A percentile compares a stretch with the other conserved stretches of the same genome.
Evolutionary conservation across 2,888 invertebrate genomes (phyloP).

Genomic region (Agrilus biguttatus): DNA sequence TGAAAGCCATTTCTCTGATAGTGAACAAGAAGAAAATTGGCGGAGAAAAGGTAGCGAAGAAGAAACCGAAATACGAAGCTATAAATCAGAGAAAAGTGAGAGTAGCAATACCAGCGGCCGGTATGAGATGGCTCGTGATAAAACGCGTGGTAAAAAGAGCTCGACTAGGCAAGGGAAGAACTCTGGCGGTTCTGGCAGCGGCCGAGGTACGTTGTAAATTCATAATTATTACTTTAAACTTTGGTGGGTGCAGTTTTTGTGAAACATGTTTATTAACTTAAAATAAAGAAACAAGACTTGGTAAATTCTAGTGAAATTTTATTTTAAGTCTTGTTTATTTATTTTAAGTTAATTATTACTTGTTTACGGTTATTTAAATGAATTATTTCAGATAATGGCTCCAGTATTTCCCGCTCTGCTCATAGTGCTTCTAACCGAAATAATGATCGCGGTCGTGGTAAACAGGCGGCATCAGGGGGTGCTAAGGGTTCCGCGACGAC

Average conservation of each 20-base stretch:
- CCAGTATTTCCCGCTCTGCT: constrained; percentile 8
- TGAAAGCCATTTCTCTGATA: too few relatives aligned
- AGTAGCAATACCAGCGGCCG: constrained; percentile 17
- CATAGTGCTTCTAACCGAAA: constrained; percentile 7
- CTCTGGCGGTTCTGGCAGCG: constrained; percentile 14
- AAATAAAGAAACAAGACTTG: too few relatives aligned
- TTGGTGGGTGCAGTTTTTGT: too few relatives aligned
- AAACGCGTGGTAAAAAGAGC: constrained; percentile 19
- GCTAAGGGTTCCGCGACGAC: background rate
- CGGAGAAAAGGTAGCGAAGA: constrained; percentile 35
- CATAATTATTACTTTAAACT: too few relatives aligned
- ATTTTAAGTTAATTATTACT: too few relatives aligned
- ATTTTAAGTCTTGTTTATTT: too few relatives aligned
- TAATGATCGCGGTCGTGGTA: constrained; percentile 4
- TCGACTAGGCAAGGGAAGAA: constrained; percentile 11
- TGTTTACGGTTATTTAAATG: background rate
- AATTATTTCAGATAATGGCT: constrained; percentile 9
- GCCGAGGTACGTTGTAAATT: constrained; percentile 14
- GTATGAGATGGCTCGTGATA: constrained; percentile 27
- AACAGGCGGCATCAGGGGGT: constrained; percentile 1
- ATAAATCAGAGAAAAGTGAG: constrained; percentile 26
- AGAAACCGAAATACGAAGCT: constrained; percentile 21
- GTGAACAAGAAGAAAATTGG: constrained; percentile 24
- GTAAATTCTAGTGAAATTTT: too few relatives aligned
- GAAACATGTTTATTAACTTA: too few relatives aligned